Base-by-base conservation (phyloP, 2,888 invertebrate species). In the Torymus texanus region DNA sequence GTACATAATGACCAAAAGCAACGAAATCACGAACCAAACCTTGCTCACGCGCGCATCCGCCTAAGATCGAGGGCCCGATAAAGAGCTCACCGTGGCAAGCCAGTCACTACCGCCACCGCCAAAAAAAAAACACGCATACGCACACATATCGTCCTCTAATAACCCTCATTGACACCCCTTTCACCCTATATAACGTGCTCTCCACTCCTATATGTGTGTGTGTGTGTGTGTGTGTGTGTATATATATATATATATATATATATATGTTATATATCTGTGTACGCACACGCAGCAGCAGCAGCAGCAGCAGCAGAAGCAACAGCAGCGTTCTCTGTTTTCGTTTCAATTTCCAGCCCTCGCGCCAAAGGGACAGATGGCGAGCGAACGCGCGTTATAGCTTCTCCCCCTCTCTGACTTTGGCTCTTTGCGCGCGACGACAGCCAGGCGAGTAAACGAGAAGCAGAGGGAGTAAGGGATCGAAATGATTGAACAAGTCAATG, bases 401-500 rank as follows among this genome's bases (percentile, higher is more conserved):
- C 71, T 81, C 74, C 78, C 75, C 1, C 16, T 59, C 61, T 71
- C 66, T 65, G 59, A 50, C 70, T 65, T 29, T 66, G 51, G 53
- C 65, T 41, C 63, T 75, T 73, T 79, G 73, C 51, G 56, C n/a
- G 56, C 58, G 50, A 29, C 58, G 21, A 16, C 18, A 74, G 18
- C 78, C 79, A 82, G 75, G 79, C 79, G 82, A 66, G 68, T 76
- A 18, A 50, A 53, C 55, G 67, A 50, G 16, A 0, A 29, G 29
- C 71, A 61, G 62, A 24, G 55, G 51, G n/a, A 65, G 68, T 53
- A 82, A 83, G 84, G 84, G 85, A 86, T 87, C 84, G 86, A 81
- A 87, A 89, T 90, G 87, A 89, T 88, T 88, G 88, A 87, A 87
- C 88, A 89, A 88, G 89, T 89, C 89, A 90, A 90, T 90, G 89